Conservation (phyloP, 2,797 vertebrate genomes). For the Trachops cirrhosus region DNA sequence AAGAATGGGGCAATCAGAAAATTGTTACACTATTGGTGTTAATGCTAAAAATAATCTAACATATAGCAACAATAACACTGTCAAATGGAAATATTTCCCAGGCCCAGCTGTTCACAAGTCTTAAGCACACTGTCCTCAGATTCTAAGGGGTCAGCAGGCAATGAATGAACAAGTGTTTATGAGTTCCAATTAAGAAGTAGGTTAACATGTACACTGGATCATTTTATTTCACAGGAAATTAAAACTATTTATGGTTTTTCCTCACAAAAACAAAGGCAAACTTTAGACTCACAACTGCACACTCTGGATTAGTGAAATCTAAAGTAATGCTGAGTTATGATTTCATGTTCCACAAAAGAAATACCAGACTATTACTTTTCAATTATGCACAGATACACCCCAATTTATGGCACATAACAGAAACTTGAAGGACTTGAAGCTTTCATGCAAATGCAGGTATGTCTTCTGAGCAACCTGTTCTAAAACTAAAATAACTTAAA, state of each 20-base stretch:
- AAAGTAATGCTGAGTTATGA: neutral
- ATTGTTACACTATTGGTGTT: neutral
- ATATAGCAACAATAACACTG: neutral
- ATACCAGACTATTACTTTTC: neutral
- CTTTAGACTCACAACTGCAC: neutral
- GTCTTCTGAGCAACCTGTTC: neutral
- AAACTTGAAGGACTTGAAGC: neutral
- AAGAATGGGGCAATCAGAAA: conserved; percentile 35
- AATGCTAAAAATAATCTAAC: conserved; percentile 49
- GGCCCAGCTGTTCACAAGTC: neutral
- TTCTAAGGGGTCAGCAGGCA: neutral
- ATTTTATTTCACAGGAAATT: neutral
- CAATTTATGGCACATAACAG: neutral
- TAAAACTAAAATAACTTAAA: conserved; percentile 9
- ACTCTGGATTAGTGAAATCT: neutral
- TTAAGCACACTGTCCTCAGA: neutral
- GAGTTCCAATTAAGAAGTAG: neutral
- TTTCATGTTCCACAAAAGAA: neutral
- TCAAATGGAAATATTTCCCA: neutral
- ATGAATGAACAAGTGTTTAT: neutral
- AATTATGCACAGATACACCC: neutral
- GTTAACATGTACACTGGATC: neutral
- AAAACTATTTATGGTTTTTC: neutral
- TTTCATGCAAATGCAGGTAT: neutral
- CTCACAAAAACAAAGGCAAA: neutral